These are phyloP conservation scores for Lepidurus couesii DNA, from an alignment of 1,140 invertebrate genomes.

Conservation along the genomic window DNA sequence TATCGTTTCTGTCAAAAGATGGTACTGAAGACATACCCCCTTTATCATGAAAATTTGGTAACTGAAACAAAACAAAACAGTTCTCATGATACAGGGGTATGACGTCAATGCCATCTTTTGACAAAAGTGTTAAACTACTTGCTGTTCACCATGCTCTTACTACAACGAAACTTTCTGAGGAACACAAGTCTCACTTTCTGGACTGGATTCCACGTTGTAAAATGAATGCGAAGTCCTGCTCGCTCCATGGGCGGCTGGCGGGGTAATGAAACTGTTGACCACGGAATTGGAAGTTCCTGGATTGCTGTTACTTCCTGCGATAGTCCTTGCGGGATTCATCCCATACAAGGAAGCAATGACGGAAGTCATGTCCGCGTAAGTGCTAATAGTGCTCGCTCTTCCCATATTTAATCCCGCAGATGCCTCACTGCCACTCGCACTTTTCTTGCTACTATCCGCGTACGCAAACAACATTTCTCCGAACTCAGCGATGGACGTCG, in stretches of 20 bases:
- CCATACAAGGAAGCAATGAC: background rate
- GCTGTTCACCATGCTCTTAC: no score
- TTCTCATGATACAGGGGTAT: no score
- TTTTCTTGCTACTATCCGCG: slow-evolving; percentile 1
- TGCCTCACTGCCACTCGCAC: background rate
- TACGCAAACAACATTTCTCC: background rate
- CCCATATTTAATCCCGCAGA: background rate
- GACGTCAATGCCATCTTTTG: no score
- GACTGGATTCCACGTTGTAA: slow-evolving; percentile 14
- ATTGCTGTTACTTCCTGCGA: background rate
- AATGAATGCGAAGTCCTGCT: background rate
- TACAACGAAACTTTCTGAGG: background rate
- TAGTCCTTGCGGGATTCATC: background rate
- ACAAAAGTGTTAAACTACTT: no score
- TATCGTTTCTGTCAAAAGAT: no score
- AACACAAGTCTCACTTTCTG: background rate
- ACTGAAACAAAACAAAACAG: no score
- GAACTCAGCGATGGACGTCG: background rate
- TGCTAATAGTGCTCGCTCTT: background rate
- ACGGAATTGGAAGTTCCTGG: background rate
- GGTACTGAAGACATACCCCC: no score
- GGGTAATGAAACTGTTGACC: background rate
- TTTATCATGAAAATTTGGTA: no score
- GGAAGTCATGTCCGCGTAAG: background rate
- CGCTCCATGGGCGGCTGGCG: background rate